Evolutionary conservation across 1,140 invertebrate species (phyloP).

Genomic region (Danaus plexippus): DNA sequence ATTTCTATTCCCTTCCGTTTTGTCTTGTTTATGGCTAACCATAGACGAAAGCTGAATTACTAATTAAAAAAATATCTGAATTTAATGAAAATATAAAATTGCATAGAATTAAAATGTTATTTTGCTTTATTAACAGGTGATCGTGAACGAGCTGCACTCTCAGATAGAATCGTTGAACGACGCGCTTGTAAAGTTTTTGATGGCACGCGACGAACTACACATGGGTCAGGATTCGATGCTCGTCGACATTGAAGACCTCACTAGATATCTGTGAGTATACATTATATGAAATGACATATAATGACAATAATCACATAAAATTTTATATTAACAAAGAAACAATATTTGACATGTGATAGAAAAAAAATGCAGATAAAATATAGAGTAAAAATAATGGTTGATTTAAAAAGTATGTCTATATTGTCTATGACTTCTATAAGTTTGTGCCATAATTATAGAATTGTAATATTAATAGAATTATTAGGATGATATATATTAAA

Average conservation of each 20-base stretch:
- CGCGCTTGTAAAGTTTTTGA: conserved; percentile 86
- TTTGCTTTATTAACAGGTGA: conserved; percentile 71
- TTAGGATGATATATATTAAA: no score
- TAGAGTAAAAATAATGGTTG: not conserved
- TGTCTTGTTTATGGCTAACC: no score
- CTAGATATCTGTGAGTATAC: conserved; percentile 86
- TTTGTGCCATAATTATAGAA: no score
- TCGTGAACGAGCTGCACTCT: conserved; percentile 94
- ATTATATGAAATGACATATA: not conserved
- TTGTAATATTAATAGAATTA: no score
- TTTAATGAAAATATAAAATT: not conserved
- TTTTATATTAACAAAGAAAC: conserved; percentile 1
- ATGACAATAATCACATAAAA: not conserved
- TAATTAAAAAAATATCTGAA: no score
- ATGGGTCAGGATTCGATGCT: conserved; percentile 98
- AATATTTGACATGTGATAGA: conserved; percentile 1
- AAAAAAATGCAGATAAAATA: not conserved
- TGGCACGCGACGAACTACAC: conserved; percentile 93
- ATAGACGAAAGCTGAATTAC: no score
- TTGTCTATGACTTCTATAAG: not conserved
- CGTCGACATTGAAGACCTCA: conserved; percentile 96
- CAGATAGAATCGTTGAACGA: conserved; percentile 95
- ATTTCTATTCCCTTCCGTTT: no score
- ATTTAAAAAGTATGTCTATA: conserved; percentile 5
- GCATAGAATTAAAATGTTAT: not conserved